Base-by-base conservation (phyloP, 2,888 invertebrate species). In the Koerneria pararmatus region DNA sequence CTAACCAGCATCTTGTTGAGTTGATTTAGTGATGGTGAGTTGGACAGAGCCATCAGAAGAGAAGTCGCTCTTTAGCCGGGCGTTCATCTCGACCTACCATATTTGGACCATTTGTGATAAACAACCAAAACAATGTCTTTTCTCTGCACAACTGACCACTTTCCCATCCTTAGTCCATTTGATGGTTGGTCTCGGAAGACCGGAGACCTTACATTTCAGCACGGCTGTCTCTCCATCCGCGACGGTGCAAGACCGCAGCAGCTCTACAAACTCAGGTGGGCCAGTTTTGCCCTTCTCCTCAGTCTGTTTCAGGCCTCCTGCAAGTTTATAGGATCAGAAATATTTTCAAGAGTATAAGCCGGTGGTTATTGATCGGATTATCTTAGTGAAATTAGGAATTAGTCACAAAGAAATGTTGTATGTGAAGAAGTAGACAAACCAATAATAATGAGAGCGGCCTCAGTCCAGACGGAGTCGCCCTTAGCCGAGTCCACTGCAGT, bases 181-280 rank as follows among this genome's bases (percentile, higher is more conserved):
- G 75, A 97, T 89, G 73, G 93, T 92, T 0, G 97, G 95, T 78
- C 90, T 89, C 0, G 97, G 97, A 59, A 91, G 90, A 2, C 95
- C 95, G 4, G 89, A 88, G 58, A 95, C 76, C 57, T 75, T 73
- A 70, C 76, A 76, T n/a, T 66, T 51, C 27, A 76, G 68, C 32
- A 71, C 64, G 24, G 77, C 76, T 46, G 61, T 67, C 41, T 72
- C 72, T 6, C 71, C 72, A 11, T 69, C 70, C 15, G 74, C 71
- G 11, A 78, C 76, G 15, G 80, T 79, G 66, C 75, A 75, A 4
- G 78, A 78, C 46, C 78, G 77, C 32, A 82, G 77, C 35, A 82
- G 74, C 58, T 82, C 82, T n/a, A 82, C 78, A 65, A 82, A 82
- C 65, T 82, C 82, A 29, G 82, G 82, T 35, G 77, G 72, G 11